A percentile compares a stretch with the other conserved stretches of the same genome.
phyloP scores from a whole-genome alignment of 2,113 vertebrate species.

The Crotalus horridus region DNA sequence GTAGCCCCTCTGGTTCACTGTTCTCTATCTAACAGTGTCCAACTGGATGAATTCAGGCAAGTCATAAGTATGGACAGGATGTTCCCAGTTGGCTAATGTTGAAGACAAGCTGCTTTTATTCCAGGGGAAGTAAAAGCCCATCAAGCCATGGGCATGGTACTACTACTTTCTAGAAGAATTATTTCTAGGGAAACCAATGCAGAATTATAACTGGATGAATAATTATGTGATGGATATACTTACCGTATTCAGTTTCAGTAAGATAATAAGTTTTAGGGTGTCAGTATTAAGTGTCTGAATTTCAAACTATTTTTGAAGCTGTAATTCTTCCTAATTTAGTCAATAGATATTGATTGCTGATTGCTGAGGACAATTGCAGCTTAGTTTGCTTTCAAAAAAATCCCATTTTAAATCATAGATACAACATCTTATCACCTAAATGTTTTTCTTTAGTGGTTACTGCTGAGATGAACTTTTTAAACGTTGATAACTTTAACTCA shows the following conservation, averaged over 20 bases:
- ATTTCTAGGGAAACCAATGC: neutral
- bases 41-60: neutral
- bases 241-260: neutral
- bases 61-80: neutral
- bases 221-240: neutral
- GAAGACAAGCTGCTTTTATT: neutral
- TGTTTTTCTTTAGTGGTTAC: neutral
- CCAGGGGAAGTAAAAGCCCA: neutral
- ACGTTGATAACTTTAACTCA: neutral
- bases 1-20: neutral
- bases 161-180: neutral
- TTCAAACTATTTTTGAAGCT: neutral
- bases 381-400: neutral
- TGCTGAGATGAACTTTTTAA: neutral
- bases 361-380: neutral
- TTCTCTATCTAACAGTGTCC: neutral
- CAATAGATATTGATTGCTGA: neutral
- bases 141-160: neutral
- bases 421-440: conserved; percentile 6
- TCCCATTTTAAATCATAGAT: neutral
- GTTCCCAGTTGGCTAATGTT: neutral
- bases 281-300: neutral
- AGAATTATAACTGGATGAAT: neutral
- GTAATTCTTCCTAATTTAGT: neutral
- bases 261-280: neutral